These are phyloP conservation scores for Matsumyia berberina DNA, from an alignment of 2,888 invertebrate genomes.

Conservation along the genomic window DNA sequence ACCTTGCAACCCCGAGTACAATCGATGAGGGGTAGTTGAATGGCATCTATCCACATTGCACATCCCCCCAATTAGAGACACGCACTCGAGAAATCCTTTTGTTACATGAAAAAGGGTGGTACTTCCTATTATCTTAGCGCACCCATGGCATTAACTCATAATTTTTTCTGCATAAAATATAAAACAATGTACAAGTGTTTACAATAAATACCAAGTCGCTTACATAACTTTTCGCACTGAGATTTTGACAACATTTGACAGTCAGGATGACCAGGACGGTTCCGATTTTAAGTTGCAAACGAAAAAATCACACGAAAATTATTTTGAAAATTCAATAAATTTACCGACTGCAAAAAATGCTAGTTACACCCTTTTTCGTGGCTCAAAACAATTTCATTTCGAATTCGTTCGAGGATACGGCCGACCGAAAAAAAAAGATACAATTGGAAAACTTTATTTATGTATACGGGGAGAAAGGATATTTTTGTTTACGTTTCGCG, in stretches of 20 bases:
- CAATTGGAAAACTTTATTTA: slow-evolving; percentile 49
- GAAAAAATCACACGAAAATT: slow-evolving; percentile 27
- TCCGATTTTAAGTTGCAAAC: slow-evolving; percentile 22
- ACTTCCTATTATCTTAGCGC: slow-evolving; percentile 16
- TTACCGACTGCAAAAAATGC: slow-evolving; percentile 37
- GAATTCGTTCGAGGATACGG: slow-evolving; percentile 13
- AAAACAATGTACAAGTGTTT: slow-evolving; percentile 43
- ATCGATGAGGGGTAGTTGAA: slow-evolving; percentile 51
- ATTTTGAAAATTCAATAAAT: slow-evolving; percentile 70
- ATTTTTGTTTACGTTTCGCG: slow-evolving; percentile 66
- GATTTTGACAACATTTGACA: slow-evolving; percentile 52
- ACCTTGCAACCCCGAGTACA: slow-evolving; percentile 52
- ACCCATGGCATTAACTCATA: slow-evolving; percentile 16
- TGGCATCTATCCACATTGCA: slow-evolving; percentile 37
- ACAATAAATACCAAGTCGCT: slow-evolving; percentile 46
- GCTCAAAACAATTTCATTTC: slow-evolving; percentile 33
- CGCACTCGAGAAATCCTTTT: slow-evolving; percentile 47
- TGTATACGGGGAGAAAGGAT: slow-evolving; percentile 13
- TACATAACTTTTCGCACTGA: slow-evolving; percentile 55
- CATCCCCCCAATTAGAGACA: slow-evolving; percentile 34
- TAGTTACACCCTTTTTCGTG: slow-evolving; percentile 40
- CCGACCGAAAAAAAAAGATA: neutral
- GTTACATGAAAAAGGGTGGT: slow-evolving; percentile 31
- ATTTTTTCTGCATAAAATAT: slow-evolving; percentile 6
- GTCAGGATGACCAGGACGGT: neutral